Percentiles rank a stretch among this genome's conserved stretches.
Conservation (phyloP, 2,888 invertebrate genomes). For the Chymomyza fuscimana region DNA sequence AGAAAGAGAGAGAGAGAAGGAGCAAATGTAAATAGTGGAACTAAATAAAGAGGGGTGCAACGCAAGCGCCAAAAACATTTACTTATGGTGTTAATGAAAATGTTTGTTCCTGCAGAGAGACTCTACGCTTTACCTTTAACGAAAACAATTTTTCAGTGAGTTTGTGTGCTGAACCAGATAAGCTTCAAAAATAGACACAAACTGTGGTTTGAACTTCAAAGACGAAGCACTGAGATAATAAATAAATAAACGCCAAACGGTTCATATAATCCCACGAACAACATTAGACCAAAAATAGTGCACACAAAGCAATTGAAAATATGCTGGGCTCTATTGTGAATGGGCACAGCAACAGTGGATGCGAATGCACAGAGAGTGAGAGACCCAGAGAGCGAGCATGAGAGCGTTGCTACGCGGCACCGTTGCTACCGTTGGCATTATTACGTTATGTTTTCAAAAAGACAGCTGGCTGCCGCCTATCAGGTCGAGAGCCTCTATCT, state of each 20-base stretch:
- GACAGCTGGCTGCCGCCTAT: constrained; percentile 55
- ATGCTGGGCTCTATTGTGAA: constrained; percentile 61
- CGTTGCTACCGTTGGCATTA: constrained; percentile 14
- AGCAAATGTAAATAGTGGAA: constrained; percentile 24
- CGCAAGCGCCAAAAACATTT: neutral
- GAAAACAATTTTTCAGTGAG: neutral
- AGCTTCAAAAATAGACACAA: constrained; percentile 48
- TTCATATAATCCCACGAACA: neutral
- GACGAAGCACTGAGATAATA: constrained; percentile 5
- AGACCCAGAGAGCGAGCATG: constrained; percentile 17
- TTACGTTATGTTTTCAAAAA: neutral
- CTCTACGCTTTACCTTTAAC: neutral
- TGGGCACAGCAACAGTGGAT: constrained; percentile 43
- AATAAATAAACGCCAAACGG: neutral
- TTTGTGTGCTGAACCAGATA: constrained; percentile 32
- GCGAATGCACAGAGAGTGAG: neutral
- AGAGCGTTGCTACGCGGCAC: constrained; percentile 24
- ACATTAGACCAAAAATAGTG: constrained; percentile 2
- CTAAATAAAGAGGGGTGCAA: constrained; percentile 20
- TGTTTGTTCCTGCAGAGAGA: constrained; percentile 7
- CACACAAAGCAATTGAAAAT: constrained; percentile 55
- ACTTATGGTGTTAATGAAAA: constrained; percentile 44
- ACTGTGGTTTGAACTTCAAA: constrained; percentile 67
- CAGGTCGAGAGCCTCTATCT: constrained; percentile 36
- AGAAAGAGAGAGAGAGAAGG: neutral